Base-by-base conservation (phyloP, 2,113 vertebrate genomes). In the Cyanistes caeruleus region DNA sequence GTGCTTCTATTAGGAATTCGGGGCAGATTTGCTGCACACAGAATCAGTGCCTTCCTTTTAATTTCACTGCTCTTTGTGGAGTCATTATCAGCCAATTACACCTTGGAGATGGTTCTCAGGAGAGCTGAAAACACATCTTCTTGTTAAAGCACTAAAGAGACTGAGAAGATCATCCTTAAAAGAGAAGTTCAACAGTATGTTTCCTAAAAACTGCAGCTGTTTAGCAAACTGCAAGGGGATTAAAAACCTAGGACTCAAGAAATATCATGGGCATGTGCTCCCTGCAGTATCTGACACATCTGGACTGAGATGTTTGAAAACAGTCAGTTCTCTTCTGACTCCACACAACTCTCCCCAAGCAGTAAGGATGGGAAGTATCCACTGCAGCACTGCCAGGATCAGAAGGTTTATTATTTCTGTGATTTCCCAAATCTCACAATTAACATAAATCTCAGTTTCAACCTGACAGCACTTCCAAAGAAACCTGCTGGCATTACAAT, bases 1-100 rank as follows among this genome's bases (percentile, higher is more conserved):
- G 65, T 1, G 3, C 5, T 55, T 46, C 67, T 9, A 0, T 3
- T 1, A 39, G 24, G 31, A 52, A 72, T 24, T 4, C 1, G 0
- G 58, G 53, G 60, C 31, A 68, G 53, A 41, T 88, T 10, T 41
- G 48, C 39, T 46, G 35, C 18, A 2, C 33, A 10, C 14, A 5
- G 19, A 20, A 22, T 16, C 49, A 41, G 5, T 5, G 13, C 23
- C 15, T 44, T 39, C 23, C 31, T 65, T 22, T 35, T n/a, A 13
- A 65, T 31, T 70, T 30, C 31, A 10, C 15, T 68, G 60, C 70
- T 78, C 51, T 15, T 35, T 35, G 43, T 4, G 31, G 65, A 74
- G 51, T 49, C 51, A 6, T 69, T 27, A 74, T 8, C 51, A 55
- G 22, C 30, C 60, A 58, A 16, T 33, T 78, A 31, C 7, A 15